Base-by-base conservation (phyloP, 2,113 vertebrate species). In the Poeciliopsis turrubarensis region DNA sequence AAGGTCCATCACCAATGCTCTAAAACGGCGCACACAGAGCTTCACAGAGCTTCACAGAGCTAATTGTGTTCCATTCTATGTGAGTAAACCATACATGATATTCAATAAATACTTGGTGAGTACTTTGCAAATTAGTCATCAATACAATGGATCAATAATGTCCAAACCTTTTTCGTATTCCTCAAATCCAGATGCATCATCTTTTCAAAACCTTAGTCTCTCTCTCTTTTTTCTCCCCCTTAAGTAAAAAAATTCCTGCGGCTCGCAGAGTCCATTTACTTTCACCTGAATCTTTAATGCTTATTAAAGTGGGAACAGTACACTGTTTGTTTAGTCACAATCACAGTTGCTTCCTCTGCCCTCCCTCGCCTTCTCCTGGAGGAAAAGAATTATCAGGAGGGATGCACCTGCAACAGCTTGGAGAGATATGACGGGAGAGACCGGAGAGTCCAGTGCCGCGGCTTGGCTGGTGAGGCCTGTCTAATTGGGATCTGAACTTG, bases 401-500 rank as follows among this genome's bases (percentile, higher is more conserved):
- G 87, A 91, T 88, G 75, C 89, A 92, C 88, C 84, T 90, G 89
- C 86, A 77, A 65, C 73, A 73, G 86, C 80, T 77, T 68, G 71
- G 75, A 73, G 86, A 89, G 90, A 92, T 88, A 88, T 86, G 79
- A 87, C 61, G 37, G 71, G 79, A 68, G 80, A 87, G 80, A 70
- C 74, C 17, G 17, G 8, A 57, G 7, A 79, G 68, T 57, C 77
- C 26, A 30, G 67, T 60, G 79, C 89, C 37, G 27, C 70, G 51
- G 81, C 78, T 86, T 83, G 79, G 84, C 85, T 85, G 89, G 77
- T 80, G 86, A 92, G 82, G 89, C 89, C 91, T 92, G 89, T 91
- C 93, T 93, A 94, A 94, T 93, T 92, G 90, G 92, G 86, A 88
- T 91, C 84, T 88, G 89, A 92, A 92, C 91, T 94, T 93, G 92